Evolutionary conservation across 1,140 invertebrate genomes (phyloP).

Genomic region (Papilio xuthus): DNA sequence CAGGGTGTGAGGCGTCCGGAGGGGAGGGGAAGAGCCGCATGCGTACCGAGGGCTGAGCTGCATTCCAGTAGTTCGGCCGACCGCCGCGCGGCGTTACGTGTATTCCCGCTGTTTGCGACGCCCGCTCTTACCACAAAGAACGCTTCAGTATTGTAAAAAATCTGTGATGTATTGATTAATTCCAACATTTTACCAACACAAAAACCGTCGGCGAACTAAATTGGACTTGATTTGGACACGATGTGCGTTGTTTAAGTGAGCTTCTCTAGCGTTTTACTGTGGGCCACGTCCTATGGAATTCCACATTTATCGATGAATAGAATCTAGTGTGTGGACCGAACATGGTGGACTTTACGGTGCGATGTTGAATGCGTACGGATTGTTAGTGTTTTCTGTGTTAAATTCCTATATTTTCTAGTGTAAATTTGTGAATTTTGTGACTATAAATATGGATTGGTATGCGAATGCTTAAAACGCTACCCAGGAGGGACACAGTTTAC

Average conservation of each 20-base stretch:
- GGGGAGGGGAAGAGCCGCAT: conserved; percentile 62
- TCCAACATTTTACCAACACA: conserved; percentile 68
- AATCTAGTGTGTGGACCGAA: conserved; percentile 75
- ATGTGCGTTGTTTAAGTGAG: conserved; percentile 55
- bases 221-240: conserved; percentile 44
- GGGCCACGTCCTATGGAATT: conserved; percentile 79
- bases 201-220: conserved; percentile 49
- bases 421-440: conserved; percentile 52
- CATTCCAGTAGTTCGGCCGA: conserved; percentile 77
- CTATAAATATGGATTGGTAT: conserved; percentile 76
- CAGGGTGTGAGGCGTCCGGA: conserved; percentile 47
- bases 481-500: conserved; percentile 44
- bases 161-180: conserved; percentile 82
- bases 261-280: conserved; percentile 55
- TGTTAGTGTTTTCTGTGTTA: conserved; percentile 69
- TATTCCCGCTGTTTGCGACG: conserved; percentile 53
- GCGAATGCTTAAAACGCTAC: conserved; percentile 42
- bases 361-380: conserved; percentile 63
- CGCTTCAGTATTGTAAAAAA: conserved; percentile 80
- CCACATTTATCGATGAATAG: conserved; percentile 80
- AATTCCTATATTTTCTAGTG: conserved; percentile 59
- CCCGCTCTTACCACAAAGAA: conserved; percentile 78
- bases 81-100: conserved; percentile 69
- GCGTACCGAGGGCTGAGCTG: conserved; percentile 66
- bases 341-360: conserved; percentile 72